Percentiles rank a stretch among this genome's conserved stretches.
Evolutionary conservation across 1,140 invertebrate species (phyloP).

Genomic region (Sinella curviseta): DNA sequence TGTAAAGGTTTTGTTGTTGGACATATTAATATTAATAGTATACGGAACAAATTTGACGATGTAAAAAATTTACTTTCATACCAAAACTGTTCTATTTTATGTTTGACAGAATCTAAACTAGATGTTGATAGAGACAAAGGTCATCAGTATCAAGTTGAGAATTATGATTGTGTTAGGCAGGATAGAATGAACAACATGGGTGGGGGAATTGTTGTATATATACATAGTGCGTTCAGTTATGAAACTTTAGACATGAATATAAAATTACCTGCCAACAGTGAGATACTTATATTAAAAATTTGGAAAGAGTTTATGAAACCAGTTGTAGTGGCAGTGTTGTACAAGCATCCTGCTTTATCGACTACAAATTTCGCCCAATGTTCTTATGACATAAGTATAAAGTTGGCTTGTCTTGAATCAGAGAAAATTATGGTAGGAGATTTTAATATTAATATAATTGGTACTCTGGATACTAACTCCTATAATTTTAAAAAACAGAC

Average conservation of each 20-base stretch:
- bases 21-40: not conserved
- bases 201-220: not conserved
- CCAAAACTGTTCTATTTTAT: not conserved
- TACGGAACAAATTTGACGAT: constrained; percentile 12
- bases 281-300: not conserved
- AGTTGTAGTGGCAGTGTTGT: not conserved
- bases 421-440: not conserved
- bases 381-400: not conserved
- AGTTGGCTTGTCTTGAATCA: not conserved
- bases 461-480: not conserved
- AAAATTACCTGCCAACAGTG: not conserved
- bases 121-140: not conserved
- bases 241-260: not conserved
- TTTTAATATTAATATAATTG: not conserved
- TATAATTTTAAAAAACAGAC: not conserved
- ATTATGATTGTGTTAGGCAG: not conserved
- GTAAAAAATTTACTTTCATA: not conserved
- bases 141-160: not conserved
- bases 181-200: not conserved
- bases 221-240: not conserved
- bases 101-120: not conserved
- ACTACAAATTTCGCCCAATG: not conserved
- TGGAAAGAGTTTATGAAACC: not conserved
- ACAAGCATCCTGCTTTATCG: not conserved
- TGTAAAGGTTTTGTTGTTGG: not conserved